Conservation (phyloP, 2,797 vertebrate species). For the Mormyrus hasselquistii region DNA sequence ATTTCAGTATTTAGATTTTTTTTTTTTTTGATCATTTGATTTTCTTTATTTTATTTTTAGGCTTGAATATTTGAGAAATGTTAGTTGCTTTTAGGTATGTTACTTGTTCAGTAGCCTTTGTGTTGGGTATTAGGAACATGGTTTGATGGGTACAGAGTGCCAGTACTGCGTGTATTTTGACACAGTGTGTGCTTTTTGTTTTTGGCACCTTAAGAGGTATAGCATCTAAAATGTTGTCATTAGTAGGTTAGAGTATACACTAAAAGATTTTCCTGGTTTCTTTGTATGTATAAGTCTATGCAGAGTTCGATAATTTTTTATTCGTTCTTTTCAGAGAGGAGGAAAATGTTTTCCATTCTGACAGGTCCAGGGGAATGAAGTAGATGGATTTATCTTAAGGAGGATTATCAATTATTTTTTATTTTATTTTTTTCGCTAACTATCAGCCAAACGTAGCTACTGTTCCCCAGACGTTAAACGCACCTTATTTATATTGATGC, state of each 20-base stretch:
- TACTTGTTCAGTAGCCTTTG: neutral
- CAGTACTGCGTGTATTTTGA: neutral
- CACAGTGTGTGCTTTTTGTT: neutral
- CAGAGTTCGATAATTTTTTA: neutral
- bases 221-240: neutral
- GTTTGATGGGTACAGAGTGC: neutral
- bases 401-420: neutral
- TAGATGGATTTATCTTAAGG: neutral
- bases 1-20: neutral
- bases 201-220: conserved; percentile 1
- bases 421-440: neutral
- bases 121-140: neutral
- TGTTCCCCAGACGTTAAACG: neutral
- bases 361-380: neutral
- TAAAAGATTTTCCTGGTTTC: neutral
- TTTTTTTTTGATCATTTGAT: neutral
- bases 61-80: neutral
- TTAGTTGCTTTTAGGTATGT: neutral
- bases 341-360: neutral
- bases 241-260: neutral
- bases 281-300: neutral
- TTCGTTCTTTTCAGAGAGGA: neutral
- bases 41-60: neutral
- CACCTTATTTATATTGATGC: conserved; percentile 2
- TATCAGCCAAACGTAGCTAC: neutral